These are phyloP conservation scores for Elmis aenea DNA, from an alignment of 2,888 invertebrate species.

Conservation along the genomic window DNA sequence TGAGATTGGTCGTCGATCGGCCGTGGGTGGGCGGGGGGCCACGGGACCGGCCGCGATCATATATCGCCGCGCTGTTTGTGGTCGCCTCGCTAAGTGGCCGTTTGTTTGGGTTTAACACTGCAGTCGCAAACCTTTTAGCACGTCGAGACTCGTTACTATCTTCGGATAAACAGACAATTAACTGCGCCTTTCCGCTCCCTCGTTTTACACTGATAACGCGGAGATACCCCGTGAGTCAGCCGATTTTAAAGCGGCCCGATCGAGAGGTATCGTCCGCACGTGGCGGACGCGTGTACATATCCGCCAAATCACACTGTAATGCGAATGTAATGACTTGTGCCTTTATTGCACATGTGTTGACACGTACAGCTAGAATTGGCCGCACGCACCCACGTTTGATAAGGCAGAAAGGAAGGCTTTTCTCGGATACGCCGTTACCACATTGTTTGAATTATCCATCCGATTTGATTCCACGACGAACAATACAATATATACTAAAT, in stretches of 20 bases:
- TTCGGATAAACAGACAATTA: constrained; percentile 32
- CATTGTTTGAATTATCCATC: constrained; percentile 10
- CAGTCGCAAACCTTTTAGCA: constrained; percentile 41
- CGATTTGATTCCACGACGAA: constrained; percentile 8
- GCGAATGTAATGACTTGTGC: constrained; percentile 28
- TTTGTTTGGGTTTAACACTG: constrained; percentile 42
- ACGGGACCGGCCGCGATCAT: constrained; percentile 24
- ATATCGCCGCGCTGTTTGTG: constrained; percentile 41
- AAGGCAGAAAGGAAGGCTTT: constrained; percentile 20
- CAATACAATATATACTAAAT: constrained; percentile 12
- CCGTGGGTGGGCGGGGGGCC: constrained; percentile 17
- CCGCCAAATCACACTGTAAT: constrained; percentile 25
- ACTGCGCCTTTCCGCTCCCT: constrained; percentile 8
- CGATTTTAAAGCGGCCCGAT: constrained; percentile 4
- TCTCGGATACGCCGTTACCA: constrained; percentile 14
- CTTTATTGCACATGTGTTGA: constrained; percentile 28
- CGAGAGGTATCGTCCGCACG: constrained; percentile 16
- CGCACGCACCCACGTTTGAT: constrained; percentile 21
- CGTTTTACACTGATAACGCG: constrained; percentile 19
- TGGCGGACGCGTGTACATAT: constrained; percentile 22
- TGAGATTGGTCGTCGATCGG: constrained; percentile 24
- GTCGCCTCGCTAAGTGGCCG: constrained; percentile 45
- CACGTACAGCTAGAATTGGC: constrained; percentile 23
- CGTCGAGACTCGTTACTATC: constrained; percentile 44
- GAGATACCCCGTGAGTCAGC: constrained; percentile 16